Percentiles rank a stretch among this genome's conserved stretches.
phyloP scores from a whole-genome alignment of 2,888 invertebrate genomes.

The Buathra laborator region DNA sequence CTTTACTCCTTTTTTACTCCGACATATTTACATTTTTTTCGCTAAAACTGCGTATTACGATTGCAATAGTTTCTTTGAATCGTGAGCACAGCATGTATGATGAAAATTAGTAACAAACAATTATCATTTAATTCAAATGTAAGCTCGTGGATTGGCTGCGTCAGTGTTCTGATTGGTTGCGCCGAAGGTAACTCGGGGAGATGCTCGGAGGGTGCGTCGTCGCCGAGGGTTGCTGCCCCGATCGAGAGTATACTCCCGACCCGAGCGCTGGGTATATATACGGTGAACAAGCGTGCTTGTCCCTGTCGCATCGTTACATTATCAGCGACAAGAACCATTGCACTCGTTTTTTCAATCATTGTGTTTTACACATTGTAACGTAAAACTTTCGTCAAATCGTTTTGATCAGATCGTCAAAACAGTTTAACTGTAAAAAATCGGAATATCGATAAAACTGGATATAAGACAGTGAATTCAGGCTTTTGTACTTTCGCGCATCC shows the following conservation, averaged over 20 bases:
- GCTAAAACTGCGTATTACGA: background rate
- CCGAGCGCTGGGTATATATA: constrained; percentile 41
- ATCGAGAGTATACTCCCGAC: background rate
- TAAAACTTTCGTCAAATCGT: background rate
- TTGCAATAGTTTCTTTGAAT: background rate
- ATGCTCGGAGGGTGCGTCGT: constrained; percentile 9
- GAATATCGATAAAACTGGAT: background rate
- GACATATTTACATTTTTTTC: background rate
- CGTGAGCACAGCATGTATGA: background rate
- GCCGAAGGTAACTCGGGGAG: constrained; percentile 13
- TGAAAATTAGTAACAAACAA: background rate
- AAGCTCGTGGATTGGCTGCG: constrained; percentile 41
- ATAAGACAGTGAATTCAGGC: background rate
- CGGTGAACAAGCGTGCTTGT: constrained; percentile 5
- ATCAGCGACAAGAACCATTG: background rate
- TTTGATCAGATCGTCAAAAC: background rate
- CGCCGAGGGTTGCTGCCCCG: constrained; percentile 21
- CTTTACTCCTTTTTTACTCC: background rate
- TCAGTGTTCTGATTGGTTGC: constrained; percentile 21
- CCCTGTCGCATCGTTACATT: constrained; percentile 24
- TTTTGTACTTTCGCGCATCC: background rate
- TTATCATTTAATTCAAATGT: constrained; percentile 3
- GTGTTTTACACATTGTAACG: background rate
- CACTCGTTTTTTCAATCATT: background rate
- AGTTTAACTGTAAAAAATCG: background rate